Evolutionary conservation across 2,888 invertebrate species (phyloP).

Genomic region (Plusia festucae): DNA sequence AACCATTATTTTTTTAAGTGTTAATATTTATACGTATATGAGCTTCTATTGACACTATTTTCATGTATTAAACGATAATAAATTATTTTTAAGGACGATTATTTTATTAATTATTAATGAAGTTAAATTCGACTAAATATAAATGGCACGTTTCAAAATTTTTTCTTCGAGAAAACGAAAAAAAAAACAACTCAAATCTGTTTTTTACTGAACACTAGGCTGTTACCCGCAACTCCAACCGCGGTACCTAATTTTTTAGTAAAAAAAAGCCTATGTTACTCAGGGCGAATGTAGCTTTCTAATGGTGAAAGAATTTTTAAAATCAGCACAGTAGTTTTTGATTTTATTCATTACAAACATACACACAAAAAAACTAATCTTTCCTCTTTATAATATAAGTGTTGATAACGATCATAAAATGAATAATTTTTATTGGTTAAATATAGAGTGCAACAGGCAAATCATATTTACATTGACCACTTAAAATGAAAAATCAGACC

Average conservation of each 20-base stretch:
- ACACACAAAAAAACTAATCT: no score
- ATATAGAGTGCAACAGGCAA: not conserved
- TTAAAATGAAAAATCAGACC: not conserved
- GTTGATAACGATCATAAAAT: no score
- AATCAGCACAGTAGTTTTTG: no score
- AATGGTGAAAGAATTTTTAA: no score
- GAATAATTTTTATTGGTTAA: not conserved
- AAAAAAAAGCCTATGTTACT: no score
- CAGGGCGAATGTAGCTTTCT: no score
- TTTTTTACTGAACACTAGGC: no score
- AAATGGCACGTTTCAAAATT: not conserved
- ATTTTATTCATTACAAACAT: no score
- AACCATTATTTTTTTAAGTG: not conserved
- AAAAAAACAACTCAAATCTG: not conserved
- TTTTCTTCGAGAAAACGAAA: not conserved
- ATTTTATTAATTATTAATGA: not conserved
- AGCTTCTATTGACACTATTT: slow-evolving; percentile 43
- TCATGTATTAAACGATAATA: slow-evolving; percentile 7
- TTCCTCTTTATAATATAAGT: not conserved
- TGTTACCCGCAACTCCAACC: no score
- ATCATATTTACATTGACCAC: not conserved
- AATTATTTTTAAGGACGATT: not conserved
- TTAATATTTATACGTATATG: slow-evolving; percentile 17
- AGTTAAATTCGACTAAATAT: no score
- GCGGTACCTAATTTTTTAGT: no score